These are phyloP conservation scores for Mungos mungo DNA, from an alignment of 2,113 vertebrate genomes.

Conservation along the genomic window DNA sequence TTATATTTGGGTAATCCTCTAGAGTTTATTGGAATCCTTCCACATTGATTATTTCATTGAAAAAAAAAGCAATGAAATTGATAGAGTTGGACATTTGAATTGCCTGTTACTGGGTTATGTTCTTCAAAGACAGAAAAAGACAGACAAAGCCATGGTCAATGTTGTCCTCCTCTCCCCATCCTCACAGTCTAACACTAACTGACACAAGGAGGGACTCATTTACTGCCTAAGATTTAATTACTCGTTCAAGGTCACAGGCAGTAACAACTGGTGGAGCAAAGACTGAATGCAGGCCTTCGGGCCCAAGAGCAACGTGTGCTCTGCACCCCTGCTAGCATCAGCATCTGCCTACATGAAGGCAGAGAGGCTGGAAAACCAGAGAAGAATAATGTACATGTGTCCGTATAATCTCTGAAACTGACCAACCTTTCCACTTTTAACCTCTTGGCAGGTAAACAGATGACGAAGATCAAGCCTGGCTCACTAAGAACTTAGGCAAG, in stretches of 20 bases:
- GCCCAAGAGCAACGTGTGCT: accelerated
- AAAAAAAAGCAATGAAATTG: not conserved
- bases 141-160: not conserved
- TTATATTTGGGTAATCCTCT: not conserved
- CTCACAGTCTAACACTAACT: not conserved
- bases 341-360: not conserved
- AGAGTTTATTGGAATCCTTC: not conserved
- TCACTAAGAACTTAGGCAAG: not conserved
- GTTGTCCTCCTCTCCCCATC: not conserved
- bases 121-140: not conserved
- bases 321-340: not conserved
- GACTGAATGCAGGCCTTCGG: not conserved
- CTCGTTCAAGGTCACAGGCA: not conserved
- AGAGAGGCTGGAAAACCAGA: not conserved
- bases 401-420: slow-evolving; percentile 1
- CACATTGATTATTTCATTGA: not conserved
- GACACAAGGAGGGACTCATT: not conserved
- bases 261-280: not conserved
- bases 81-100: not conserved
- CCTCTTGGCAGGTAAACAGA: not conserved
- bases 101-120: not conserved
- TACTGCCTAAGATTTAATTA: not conserved
- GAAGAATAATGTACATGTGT: not conserved
- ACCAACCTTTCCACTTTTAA: not conserved
- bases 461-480: not conserved